Evolutionary conservation across 2,888 invertebrate species (phyloP).

Genomic region (Stegophylla sp.): DNA sequence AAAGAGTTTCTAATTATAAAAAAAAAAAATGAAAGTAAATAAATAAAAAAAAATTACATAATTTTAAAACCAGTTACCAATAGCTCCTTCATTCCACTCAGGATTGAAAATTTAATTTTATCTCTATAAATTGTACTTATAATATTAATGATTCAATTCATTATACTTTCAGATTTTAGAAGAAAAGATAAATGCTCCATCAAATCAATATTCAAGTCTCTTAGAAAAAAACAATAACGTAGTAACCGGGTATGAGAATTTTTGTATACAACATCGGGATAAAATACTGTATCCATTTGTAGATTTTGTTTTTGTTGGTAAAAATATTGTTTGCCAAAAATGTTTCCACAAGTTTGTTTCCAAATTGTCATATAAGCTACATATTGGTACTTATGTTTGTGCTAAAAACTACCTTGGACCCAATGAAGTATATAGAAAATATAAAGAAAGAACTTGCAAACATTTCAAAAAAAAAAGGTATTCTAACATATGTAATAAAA

Average conservation of each 20-base stretch:
- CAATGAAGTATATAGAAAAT: constrained; percentile 34
- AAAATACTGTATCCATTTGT: constrained; percentile 21
- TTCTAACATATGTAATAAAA: constrained; percentile 5
- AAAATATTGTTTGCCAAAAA: constrained; percentile 50
- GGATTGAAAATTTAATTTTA: too few relatives aligned
- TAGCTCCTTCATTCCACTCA: too few relatives aligned
- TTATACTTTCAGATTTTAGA: too few relatives aligned
- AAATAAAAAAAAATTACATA: too few relatives aligned
- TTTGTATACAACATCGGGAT: constrained; percentile 26
- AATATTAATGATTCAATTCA: too few relatives aligned
- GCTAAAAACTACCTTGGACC: constrained; percentile 14
- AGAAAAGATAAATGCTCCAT: too few relatives aligned
- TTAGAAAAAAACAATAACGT: constrained; percentile 32
- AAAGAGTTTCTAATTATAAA: too few relatives aligned
- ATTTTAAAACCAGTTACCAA: too few relatives aligned
- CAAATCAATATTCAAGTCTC: too few relatives aligned
- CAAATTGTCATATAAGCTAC: constrained; percentile 39
- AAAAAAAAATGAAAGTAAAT: too few relatives aligned
- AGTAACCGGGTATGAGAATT: constrained; percentile 46
- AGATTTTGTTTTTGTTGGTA: constrained; percentile 53
- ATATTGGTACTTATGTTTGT: constrained; percentile 39
- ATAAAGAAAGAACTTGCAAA: constrained; percentile 27
- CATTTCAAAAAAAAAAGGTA: constrained; percentile 28
- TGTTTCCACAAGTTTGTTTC: constrained; percentile 49
- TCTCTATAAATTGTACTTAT: too few relatives aligned